Base-by-base conservation (phyloP, 2,888 invertebrate genomes). In the Ophion ventricosus region DNA sequence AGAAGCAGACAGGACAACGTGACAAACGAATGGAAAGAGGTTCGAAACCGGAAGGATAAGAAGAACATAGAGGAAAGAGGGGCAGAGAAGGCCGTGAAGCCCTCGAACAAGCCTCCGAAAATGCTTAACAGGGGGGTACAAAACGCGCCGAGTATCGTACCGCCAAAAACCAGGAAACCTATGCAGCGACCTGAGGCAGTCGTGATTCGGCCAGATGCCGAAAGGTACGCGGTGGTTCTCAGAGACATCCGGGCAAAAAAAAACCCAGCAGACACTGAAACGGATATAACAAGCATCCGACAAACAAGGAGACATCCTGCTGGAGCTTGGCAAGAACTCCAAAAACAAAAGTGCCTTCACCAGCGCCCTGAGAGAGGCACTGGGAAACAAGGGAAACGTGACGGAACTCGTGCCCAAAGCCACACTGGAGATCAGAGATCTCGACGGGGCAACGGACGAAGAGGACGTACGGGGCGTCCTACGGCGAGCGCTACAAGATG, bases 361-460 rank as follows among this genome's bases (percentile, higher is more conserved):
- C 2, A 70, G 75, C 1, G 66, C 79, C 8, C 10, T 82, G 8
- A 66, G 26, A 29, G 54, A n/a, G 1, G 75, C 70, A 2, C 26
- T 82, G 7, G 82, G 79, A 17, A 49, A 25, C n/a, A 49, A 1
- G 5, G 69, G 40, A 3, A 17, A 8, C 2, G 81, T 84, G 7
- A 69, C 40, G 14, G n/a, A 57, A 2, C 56, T 73, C 2, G 43
- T 23, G 11, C 74, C 74, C 11, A 66, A 20, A 64, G 70, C 56
- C 20, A 77, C 61, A 1, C 14, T 86, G 40, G 85, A 81, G 59
- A 75, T 86, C 11, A 20, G 66, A 59, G 85, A 86, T 56, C 69
- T 87, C 10, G 81, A 85, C 40, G 14, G 49, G 40, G n/a, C 72
- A 29, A 72, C 80, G n/a, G 35, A 57, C 1, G n/a, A 57, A 3